Evolutionary conservation across 2,797 vertebrate species (phyloP).

Genomic region (Limnodromus scolopaceus): DNA sequence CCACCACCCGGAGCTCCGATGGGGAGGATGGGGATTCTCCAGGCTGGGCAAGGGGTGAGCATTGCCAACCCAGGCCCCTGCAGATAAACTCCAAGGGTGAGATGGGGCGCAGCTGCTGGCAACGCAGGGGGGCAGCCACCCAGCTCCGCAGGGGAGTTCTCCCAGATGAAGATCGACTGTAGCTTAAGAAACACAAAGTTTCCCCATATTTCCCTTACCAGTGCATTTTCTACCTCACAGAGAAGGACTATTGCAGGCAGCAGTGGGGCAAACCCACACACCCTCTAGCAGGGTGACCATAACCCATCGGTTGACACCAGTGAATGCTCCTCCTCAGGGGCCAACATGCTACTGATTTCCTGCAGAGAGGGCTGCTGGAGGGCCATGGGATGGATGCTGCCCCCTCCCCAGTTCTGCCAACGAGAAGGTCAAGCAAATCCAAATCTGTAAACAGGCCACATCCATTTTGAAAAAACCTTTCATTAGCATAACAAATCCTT

Average conservation of each 20-base stretch:
- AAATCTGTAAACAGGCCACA: background rate
- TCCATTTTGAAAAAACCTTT: background rate
- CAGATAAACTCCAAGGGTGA: background rate
- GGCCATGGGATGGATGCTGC: background rate
- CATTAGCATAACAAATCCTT: background rate
- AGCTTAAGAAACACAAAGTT: background rate
- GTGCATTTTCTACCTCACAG: background rate
- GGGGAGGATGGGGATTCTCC: background rate
- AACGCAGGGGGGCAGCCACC: fast-evolving
- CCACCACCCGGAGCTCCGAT: fast-evolving
- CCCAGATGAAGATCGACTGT: background rate
- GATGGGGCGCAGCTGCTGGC: background rate
- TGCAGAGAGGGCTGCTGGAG: background rate
- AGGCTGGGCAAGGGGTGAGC: background rate
- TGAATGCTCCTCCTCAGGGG: background rate
- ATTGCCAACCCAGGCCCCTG: background rate
- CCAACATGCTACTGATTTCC: background rate
- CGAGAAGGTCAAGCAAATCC: background rate
- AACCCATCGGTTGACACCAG: background rate
- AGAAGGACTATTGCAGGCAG: background rate
- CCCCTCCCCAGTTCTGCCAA: background rate
- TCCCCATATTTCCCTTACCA: background rate
- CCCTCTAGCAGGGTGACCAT: background rate
- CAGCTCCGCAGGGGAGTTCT: background rate
- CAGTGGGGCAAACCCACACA: background rate